Conservation (phyloP, 1,140 invertebrate species). For the Bombus terrestris region DNA sequence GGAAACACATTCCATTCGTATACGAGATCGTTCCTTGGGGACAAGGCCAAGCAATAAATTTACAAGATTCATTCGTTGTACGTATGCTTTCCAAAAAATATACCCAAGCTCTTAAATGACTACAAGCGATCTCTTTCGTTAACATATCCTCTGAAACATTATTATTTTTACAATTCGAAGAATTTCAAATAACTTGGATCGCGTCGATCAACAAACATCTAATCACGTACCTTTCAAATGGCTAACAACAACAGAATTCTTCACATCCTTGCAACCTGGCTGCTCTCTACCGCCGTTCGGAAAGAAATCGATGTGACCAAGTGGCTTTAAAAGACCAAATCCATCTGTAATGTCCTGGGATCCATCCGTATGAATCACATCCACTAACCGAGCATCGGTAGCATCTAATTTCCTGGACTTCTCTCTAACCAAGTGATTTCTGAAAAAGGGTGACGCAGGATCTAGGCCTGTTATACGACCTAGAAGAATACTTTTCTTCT, state of each 20-base stretch:
- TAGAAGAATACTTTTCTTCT: constrained; percentile 82
- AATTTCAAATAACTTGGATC: not conserved
- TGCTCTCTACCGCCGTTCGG: constrained; percentile 89
- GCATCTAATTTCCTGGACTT: constrained; percentile 86
- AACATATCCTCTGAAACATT: constrained; percentile 71
- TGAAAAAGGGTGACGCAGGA: constrained; percentile 88
- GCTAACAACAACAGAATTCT: constrained; percentile 82
- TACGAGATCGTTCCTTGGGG: constrained; percentile 76
- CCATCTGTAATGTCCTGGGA: constrained; percentile 85
- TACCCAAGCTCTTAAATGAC: constrained; percentile 88
- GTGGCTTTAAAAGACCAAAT: constrained; percentile 86
- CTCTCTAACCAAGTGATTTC: constrained; percentile 81
- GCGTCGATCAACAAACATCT: too few relatives aligned
- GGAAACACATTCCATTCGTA: constrained; percentile 80
- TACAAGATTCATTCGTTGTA: constrained; percentile 80
- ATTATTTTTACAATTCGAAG: not conserved
- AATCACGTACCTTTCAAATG: constrained; percentile 76
- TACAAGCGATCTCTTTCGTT: constrained; percentile 86
- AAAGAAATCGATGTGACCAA: constrained; percentile 89
- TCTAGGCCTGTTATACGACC: constrained; percentile 90
- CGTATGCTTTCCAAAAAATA: constrained; percentile 88
- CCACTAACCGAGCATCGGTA: constrained; percentile 91
- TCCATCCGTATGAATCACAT: constrained; percentile 93
- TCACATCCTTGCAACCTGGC: constrained; percentile 86
- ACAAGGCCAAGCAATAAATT: constrained; percentile 82